These are phyloP conservation scores for Lepidurus couesii DNA, from an alignment of 1,140 invertebrate genomes.

Conservation along the genomic window DNA sequence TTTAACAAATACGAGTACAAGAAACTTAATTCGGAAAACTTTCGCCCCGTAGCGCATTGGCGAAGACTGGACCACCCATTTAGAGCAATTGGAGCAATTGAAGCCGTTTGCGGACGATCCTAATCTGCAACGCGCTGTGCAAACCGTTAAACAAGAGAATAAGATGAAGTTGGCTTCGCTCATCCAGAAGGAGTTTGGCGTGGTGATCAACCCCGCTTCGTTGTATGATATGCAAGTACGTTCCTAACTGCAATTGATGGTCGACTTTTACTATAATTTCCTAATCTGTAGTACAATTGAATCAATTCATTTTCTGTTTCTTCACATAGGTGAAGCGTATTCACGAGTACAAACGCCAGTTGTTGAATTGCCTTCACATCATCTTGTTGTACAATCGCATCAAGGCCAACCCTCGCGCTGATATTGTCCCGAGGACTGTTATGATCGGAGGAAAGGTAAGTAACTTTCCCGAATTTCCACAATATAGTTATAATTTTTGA, in stretches of 20 bases:
- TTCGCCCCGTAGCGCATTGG: constrained; percentile 74
- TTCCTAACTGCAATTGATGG: not conserved
- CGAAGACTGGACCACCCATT: constrained; percentile 88
- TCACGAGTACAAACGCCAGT: constrained; percentile 97
- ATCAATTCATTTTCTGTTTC: constrained; percentile 29
- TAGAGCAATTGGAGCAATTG: constrained; percentile 77
- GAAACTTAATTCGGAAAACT: not conserved
- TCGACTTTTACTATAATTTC: not conserved
- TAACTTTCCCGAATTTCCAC: constrained; percentile 29
- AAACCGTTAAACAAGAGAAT: constrained; percentile 96
- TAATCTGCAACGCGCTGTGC: constrained; percentile 77
- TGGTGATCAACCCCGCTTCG: constrained; percentile 86
- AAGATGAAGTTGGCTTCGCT: constrained; percentile 83
- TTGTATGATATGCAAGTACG: constrained; percentile 91
- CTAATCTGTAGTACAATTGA: not conserved
- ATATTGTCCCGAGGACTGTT: constrained; percentile 77
- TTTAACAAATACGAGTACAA: not conserved
- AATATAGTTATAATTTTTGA: constrained; percentile 24
- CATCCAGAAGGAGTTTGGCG: constrained; percentile 80
- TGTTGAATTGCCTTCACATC: constrained; percentile 92
- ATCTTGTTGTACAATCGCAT: constrained; percentile 97
- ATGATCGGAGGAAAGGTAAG: constrained; percentile 93
- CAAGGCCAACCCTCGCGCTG: constrained; percentile 79
- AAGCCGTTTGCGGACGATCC: constrained; percentile 81
- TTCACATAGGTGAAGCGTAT: constrained; percentile 80